A percentile compares a stretch with the other conserved stretches of the same genome.
These are phyloP conservation scores for Tragelaphus buxtoni DNA, from an alignment of 2,113 vertebrate genomes.

Conservation along the genomic window DNA sequence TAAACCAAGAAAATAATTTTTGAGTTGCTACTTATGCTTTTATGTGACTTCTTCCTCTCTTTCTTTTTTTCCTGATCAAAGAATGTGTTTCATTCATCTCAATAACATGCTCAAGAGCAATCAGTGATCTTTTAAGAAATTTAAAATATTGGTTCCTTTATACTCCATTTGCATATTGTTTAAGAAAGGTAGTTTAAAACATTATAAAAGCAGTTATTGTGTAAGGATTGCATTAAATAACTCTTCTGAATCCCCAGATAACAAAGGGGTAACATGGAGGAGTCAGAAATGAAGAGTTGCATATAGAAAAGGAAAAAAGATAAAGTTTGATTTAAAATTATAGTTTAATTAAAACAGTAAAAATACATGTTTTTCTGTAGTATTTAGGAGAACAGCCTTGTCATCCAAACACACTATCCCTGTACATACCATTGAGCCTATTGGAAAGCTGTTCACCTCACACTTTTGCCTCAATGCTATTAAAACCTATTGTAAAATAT, in stretches of 20 bases:
- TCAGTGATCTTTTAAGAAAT: conserved; percentile 59
- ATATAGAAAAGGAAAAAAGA: neutral
- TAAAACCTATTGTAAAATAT: conserved; percentile 32
- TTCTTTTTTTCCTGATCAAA: conserved; percentile 31
- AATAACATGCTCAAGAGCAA: conserved; percentile 21
- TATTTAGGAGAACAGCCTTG: neutral
- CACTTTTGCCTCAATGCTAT: neutral
- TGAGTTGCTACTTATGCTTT: conserved; percentile 62
- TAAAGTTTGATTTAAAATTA: neutral
- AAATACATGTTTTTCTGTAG: neutral
- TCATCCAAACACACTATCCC: neutral
- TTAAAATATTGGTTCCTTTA: conserved; percentile 46
- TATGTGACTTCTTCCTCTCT: conserved; percentile 37
- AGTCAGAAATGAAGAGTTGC: neutral
- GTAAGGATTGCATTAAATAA: neutral
- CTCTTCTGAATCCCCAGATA: neutral
- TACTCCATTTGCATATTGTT: conserved; percentile 6
- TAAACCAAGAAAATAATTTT: conserved; percentile 82
- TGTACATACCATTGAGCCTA: neutral
- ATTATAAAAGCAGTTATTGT: conserved; percentile 8
- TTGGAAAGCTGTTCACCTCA: neutral
- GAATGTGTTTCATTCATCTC: conserved; percentile 48
- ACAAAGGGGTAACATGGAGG: neutral
- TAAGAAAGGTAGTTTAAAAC: conserved; percentile 14
- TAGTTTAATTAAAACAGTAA: neutral